Base-by-base conservation (phyloP, 2,888 invertebrate species). In the Cheilosia grossa region DNA sequence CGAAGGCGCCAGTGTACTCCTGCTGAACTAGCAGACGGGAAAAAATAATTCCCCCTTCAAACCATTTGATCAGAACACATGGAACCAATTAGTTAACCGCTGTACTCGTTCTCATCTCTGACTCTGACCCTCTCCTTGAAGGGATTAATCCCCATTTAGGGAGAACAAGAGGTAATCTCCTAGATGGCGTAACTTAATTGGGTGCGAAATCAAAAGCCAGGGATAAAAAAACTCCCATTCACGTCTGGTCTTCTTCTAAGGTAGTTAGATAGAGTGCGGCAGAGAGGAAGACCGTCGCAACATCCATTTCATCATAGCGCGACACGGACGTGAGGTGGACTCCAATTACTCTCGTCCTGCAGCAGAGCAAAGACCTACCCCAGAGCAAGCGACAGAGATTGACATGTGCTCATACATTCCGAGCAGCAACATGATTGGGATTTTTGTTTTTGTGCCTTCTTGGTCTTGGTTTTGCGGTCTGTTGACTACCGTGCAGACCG, bases 371-470 rank as follows among this genome's bases (percentile, higher is more conserved):
- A 40, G 58, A 58, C 58, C 58, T 40, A 58, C 37, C 58, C 37
- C 13, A 37, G 58, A 58, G 58, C 17, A 19, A 58, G 37, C 37
- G 37, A 37, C 33, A 37, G 58, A 19, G 33, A 37, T 58, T 58
- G 58, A 58, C 58, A 58, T 58, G 58, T 37, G 58, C 58, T 58
- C 58, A 58, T 51, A 37, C 58, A 58, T 58, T 58, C 58, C 58
- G 58, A 58, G 58, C 37, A 37, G 17, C 40, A 7, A 21, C 58
- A 58, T 58, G 58, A 58, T 58, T 58, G 58, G 37, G 37, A 58
- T 37, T 58, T 58, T 33, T 56, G 5, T 33, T n/a, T 19, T 19
- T 51, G 51, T 33, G 37, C 37, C 21, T 10, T 37, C 13, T 58
- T 40, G 37, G 37, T 17, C 37, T 13, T 21, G 30, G 30, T 21